Conservation (phyloP, 1,140 invertebrate species). For the Adoxophyes honmai region DNA sequence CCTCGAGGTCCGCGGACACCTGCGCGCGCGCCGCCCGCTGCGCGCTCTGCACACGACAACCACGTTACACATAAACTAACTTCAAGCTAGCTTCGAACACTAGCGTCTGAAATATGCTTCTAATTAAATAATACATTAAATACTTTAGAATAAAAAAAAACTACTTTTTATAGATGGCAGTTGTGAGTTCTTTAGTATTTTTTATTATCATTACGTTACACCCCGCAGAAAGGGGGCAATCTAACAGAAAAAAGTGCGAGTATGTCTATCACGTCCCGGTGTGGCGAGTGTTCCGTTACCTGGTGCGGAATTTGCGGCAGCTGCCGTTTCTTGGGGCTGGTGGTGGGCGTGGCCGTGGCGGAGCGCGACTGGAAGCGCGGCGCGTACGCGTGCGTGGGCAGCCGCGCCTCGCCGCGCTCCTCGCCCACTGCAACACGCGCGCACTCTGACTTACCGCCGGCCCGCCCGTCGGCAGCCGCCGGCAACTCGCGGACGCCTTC, state of each 20-base stretch:
- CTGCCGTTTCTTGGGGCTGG: slow-evolving; percentile 96
- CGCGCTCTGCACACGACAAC: slow-evolving; percentile 58
- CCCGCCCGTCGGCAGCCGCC: slow-evolving; percentile 1
- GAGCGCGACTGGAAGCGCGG: slow-evolving; percentile 88
- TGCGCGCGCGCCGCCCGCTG: slow-evolving; percentile 84
- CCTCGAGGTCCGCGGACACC: slow-evolving; percentile 89
- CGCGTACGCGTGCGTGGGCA: slow-evolving; percentile 74
- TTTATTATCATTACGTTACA: too few species aligned
- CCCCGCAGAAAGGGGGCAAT: too few species aligned
- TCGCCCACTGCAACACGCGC: slow-evolving; percentile 50
- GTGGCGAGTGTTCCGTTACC: slow-evolving; percentile 29
- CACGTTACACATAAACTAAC: too few species aligned
- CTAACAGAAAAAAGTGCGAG: too few species aligned
- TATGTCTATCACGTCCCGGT: too few species aligned
- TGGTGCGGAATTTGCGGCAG: slow-evolving; percentile 90
- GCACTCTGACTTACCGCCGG: slow-evolving; percentile 16
- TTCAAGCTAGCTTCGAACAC: too few species aligned
- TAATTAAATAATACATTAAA: too few species aligned
- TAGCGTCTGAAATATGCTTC: too few species aligned
- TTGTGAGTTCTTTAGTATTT: too few species aligned
- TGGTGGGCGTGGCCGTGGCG: slow-evolving; percentile 94
- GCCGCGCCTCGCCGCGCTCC: slow-evolving; percentile 47
- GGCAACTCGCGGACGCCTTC: not conserved
- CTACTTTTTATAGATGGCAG: too few species aligned
- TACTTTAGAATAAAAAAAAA: too few species aligned